Base-by-base conservation (phyloP, 2,113 vertebrate genomes). In the Alces alces region DNA sequence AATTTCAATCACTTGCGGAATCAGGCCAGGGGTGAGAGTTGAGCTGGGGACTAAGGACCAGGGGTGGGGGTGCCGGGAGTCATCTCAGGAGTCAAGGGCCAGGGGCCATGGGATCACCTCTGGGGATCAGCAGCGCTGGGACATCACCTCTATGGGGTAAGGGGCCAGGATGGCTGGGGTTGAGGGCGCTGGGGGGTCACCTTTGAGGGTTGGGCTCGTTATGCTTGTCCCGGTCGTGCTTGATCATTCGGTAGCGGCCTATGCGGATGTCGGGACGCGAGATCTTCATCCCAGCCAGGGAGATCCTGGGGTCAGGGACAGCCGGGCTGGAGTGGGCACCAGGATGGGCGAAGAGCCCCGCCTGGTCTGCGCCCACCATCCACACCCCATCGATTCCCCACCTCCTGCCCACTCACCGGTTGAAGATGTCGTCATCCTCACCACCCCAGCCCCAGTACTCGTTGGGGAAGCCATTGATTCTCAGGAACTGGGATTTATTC, bases 371-470 rank as follows among this genome's bases (percentile, higher is more conserved):
- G 30, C 33, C 39, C 23, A 19, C 78, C 15, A 47, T 80, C 23
- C 85, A 11, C 7, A 85, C 19, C 47, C 58, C 43, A 83, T 58
- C 84, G 80, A 50, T 36, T 91, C 4, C 30, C 23, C 47, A 66
- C 23, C 33, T 52, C 0, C 0, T 2, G 60, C n/a, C 86, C 50
- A 98, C 98, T 98, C 98, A 99, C 99, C 99, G 99, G 99, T 99
- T 99, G 98, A 99, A 99, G 98, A 99, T 99, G 99, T 99, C 99
- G 19, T 99, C 99, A 5, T 99, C 99, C 98, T 99, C 99, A 43
- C 99, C 99, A 97, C 99, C 99, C 99, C 99, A 99, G 98, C 99
- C 99, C 99, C 99, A 99, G 98, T 99, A 99, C 97, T 99, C 99
- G 0, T 99, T 99, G 92, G 99, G 99, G 98, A 99, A 99, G 98